Conservation (phyloP, 2,888 invertebrate species). For the Frankliniella fusca region DNA sequence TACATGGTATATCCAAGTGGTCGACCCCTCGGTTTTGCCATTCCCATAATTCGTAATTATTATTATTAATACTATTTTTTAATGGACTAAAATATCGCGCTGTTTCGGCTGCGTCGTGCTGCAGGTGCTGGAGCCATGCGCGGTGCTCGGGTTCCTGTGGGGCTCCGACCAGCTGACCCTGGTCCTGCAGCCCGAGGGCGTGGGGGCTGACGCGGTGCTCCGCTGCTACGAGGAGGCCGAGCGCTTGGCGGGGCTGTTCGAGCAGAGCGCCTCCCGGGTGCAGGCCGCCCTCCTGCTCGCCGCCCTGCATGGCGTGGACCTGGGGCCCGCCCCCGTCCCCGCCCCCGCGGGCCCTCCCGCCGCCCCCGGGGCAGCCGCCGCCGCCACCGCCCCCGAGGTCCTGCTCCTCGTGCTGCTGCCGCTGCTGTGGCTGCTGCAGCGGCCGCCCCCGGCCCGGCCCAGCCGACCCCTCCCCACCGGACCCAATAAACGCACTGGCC, state of each 20-base stretch:
- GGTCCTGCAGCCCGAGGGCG: background rate
- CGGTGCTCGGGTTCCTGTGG: background rate
- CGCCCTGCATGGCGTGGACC: background rate
- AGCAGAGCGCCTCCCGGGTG: background rate
- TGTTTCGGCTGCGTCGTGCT: too few relatives aligned
- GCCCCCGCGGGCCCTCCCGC: background rate
- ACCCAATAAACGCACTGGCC: too few relatives aligned
- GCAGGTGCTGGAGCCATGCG: constrained; percentile 1
- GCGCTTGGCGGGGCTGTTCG: constrained; percentile 3
- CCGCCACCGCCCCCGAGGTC: background rate
- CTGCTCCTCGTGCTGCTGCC: background rate
- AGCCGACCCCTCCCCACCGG: too few relatives aligned
- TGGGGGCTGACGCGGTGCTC: background rate
- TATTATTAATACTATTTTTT: too few relatives aligned
- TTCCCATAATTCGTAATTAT: too few relatives aligned
- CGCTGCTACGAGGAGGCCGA: background rate
- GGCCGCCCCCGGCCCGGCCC: too few relatives aligned
- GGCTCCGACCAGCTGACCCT: background rate
- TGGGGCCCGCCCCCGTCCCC: constrained; percentile 5
- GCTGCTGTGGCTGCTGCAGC: background rate
- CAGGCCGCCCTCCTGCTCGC: background rate
- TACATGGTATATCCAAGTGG: too few relatives aligned
- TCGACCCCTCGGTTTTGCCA: too few relatives aligned
- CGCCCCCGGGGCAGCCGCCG: background rate
- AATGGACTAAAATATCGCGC: too few relatives aligned